Evolutionary conservation across 2,113 vertebrate genomes (phyloP).

Genomic region (Bujurquina vittata): DNA sequence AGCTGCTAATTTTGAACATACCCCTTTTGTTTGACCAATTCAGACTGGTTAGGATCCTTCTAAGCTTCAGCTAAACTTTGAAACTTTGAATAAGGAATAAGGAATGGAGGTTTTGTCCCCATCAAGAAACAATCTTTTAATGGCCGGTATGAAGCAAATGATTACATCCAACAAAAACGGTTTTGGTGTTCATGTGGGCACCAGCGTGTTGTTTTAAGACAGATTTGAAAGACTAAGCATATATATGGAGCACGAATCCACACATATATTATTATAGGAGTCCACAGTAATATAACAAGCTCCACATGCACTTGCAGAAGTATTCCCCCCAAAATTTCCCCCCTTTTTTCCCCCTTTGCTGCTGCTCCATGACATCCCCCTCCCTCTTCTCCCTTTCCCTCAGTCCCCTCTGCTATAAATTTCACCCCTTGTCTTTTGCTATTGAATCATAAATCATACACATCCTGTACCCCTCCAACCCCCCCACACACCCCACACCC

Average conservation of each 20-base stretch:
- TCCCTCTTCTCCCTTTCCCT: not conserved
- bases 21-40: not conserved
- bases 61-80: not conserved
- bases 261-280: not conserved
- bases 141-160: not conserved
- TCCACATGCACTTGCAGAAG: not conserved
- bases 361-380: not conserved
- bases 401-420: slow-evolving; percentile 25
- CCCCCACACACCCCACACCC: not conserved
- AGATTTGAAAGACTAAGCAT: not conserved
- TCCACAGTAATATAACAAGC: not conserved
- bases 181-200: not conserved
- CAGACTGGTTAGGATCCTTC: not conserved
- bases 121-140: not conserved
- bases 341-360: not conserved
- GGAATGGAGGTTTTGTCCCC: not conserved
- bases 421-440: slow-evolving; percentile 32
- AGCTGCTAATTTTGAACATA: not conserved
- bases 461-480: slow-evolving; percentile 28
- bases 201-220: not conserved
- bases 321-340: not conserved
- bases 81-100: not conserved
- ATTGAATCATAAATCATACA: slow-evolving; percentile 63
- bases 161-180: not conserved
- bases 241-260: not conserved